A percentile compares a stretch with the other conserved stretches of the same genome.
phyloP scores from a whole-genome alignment of 2,888 invertebrate species.

The Ormia ochracea region DNA sequence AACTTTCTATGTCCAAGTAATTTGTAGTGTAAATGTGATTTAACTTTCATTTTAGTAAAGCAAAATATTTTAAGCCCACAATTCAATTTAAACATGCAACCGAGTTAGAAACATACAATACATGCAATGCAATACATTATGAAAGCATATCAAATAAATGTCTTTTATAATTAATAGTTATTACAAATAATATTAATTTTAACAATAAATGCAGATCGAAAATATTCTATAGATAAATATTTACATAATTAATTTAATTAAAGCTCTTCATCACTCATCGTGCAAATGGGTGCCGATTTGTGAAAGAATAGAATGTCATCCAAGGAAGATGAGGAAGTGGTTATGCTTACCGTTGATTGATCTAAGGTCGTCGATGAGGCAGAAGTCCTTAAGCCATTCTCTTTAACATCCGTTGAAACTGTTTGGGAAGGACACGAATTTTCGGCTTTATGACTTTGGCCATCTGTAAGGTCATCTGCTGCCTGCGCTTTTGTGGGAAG shows the following conservation, averaged over 20 bases:
- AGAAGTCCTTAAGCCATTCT: conserved; percentile 47
- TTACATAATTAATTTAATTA: conserved; percentile 53
- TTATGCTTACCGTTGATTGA: conserved; percentile 61
- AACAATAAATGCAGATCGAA: background rate
- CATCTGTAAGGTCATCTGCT: conserved; percentile 15
- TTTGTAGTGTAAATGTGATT: background rate
- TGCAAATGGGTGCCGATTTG: conserved; percentile 78
- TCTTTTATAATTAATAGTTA: background rate
- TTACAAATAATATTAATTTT: background rate
- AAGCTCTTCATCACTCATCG: conserved; percentile 78
- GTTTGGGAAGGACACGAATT: background rate
- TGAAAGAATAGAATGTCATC: conserved; percentile 45
- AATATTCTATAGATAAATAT: background rate
- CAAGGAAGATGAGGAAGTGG: conserved; percentile 31
- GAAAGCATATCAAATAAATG: too few species aligned
- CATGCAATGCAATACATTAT: background rate
- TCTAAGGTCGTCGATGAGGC: conserved; percentile 46
- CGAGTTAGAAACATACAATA: background rate
- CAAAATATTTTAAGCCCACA: background rate
- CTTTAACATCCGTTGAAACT: conserved; percentile 30
- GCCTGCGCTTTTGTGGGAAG: conserved; percentile 45
- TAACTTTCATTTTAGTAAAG: conserved; percentile 11
- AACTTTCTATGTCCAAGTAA: background rate
- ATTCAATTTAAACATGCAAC: background rate
- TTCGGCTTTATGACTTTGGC: background rate